phyloP scores from a whole-genome alignment of 2,797 vertebrate genomes.

The Enteromius paludinosus region DNA sequence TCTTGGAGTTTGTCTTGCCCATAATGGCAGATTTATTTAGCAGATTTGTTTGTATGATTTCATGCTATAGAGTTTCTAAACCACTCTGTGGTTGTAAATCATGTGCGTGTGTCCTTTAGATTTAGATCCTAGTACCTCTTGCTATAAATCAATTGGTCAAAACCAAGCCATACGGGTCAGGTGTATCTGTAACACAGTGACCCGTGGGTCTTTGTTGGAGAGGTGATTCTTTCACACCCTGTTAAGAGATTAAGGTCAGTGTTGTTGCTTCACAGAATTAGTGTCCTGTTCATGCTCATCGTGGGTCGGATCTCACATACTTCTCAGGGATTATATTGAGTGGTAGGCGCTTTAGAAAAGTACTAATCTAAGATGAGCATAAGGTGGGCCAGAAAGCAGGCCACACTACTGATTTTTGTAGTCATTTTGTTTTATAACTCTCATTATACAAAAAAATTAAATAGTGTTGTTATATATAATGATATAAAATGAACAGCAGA shows the following conservation, averaged over 20 bases:
- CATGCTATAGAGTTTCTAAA: neutral
- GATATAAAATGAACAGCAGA: neutral
- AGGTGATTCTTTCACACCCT: conserved; percentile 26
- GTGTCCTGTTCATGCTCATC: conserved; percentile 11
- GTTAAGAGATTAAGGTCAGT: conserved; percentile 55
- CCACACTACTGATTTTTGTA: neutral
- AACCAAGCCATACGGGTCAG: neutral
- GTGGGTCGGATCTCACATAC: neutral
- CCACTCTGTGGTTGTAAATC: neutral
- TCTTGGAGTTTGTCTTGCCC: neutral
- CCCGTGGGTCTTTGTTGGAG: neutral
- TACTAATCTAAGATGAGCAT: neutral
- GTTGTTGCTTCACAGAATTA: conserved; percentile 24
- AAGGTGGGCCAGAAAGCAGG: neutral
- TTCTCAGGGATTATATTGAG: neutral
- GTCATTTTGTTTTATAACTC: neutral
- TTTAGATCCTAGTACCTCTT: neutral
- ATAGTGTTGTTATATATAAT: neutral
- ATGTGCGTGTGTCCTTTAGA: neutral
- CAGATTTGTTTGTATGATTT: neutral
- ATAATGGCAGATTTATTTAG: neutral
- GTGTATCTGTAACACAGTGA: conserved; percentile 22
- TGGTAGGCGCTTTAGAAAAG: neutral
- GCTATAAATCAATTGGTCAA: conserved; percentile 15
- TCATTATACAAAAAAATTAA: neutral